A percentile compares a stretch with the other conserved stretches of the same genome.
These are phyloP conservation scores for Odontesthes bonariensis DNA, from an alignment of 2,113 vertebrate species.

Conservation along the genomic window DNA sequence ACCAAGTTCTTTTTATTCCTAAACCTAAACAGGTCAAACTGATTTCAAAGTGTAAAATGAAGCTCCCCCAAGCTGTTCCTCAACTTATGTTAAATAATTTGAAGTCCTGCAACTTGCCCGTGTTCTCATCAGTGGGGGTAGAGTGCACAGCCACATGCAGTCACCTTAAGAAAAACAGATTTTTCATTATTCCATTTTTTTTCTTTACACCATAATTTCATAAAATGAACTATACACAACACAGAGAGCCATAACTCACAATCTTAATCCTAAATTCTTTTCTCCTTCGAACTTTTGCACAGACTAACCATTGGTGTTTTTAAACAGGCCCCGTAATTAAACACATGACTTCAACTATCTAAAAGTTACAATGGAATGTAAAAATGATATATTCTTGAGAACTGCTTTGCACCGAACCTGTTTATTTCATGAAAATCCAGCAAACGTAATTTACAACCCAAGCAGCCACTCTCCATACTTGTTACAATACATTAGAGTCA, in stretches of 20 bases:
- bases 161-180: too few species aligned
- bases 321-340: constrained; percentile 3
- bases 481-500: constrained; percentile 14
- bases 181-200: too few species aligned
- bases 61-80: neutral
- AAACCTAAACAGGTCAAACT: neutral
- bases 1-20: neutral
- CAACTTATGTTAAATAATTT: too few species aligned
- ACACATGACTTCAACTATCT: neutral
- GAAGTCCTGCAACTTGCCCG: neutral
- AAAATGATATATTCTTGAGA: neutral
- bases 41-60: neutral
- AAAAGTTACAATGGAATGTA: neutral
- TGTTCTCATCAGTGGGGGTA: too few species aligned
- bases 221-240: neutral
- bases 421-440: constrained; percentile 8
- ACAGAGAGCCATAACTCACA: neutral
- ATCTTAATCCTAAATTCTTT: constrained; percentile 5
- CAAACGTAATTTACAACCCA: constrained; percentile 31
- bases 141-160: too few species aligned
- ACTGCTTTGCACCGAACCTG: neutral
- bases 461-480: constrained; percentile 5
- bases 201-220: neutral
- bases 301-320: constrained; percentile 13
- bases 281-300: neutral